phyloP scores from a whole-genome alignment of 2,888 invertebrate genomes.

The Caenorhabditis sp. region DNA sequence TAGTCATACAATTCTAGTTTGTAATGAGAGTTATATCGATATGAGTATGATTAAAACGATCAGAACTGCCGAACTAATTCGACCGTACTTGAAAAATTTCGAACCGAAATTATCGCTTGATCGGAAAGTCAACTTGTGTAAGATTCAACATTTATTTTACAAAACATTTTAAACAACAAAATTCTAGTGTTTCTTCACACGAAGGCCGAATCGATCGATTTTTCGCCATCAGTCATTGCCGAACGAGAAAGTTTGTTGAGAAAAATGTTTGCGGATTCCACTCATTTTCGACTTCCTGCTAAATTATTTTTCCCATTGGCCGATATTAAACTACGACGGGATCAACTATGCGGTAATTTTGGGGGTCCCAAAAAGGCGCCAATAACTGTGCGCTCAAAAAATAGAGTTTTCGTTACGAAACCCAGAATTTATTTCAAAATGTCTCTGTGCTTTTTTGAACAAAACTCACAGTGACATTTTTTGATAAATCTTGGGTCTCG shows the following conservation, averaged over 20 bases:
- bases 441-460: too few relatives aligned
- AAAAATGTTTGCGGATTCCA: conserved; percentile 28
- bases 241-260: conserved; percentile 40
- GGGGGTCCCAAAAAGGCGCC: not conserved
- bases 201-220: conserved; percentile 50
- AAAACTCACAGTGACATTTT: too few relatives aligned
- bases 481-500: too few relatives aligned
- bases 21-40: conserved; percentile 89
- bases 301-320: conserved; percentile 24
- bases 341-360: conserved; percentile 13
- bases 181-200: conserved; percentile 58
- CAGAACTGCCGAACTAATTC: conserved; percentile 38
- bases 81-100: conserved; percentile 20
- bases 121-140: conserved; percentile 50
- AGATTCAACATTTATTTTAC: conserved; percentile 12
- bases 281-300: conserved; percentile 31
- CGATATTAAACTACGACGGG: conserved; percentile 34
- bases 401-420: too few relatives aligned
- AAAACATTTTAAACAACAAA: too few relatives aligned
- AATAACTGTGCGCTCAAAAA: too few relatives aligned
- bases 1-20: conserved; percentile 86
- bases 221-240: conserved; percentile 21
- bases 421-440: not conserved
- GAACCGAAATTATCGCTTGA: conserved; percentile 28
- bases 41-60: conserved; percentile 73